phyloP scores from a whole-genome alignment of 1,140 invertebrate species.

The Aporrectodea caliginosa region DNA sequence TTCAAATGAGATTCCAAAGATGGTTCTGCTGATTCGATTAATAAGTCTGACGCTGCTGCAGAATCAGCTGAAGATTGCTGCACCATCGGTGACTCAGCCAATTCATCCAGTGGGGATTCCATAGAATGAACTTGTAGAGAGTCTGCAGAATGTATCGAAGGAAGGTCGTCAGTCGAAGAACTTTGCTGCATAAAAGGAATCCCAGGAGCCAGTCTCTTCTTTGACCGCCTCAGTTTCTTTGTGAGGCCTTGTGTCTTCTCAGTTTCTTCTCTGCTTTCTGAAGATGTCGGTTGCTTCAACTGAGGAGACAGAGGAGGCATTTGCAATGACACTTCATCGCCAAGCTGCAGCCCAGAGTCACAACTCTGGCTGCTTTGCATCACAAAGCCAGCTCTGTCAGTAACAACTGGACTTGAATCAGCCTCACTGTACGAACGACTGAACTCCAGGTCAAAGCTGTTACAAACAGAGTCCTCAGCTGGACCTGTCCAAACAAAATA shows the following conservation, averaged over 20 bases:
- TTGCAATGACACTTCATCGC: neutral
- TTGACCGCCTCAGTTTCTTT: neutral
- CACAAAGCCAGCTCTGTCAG: neutral
- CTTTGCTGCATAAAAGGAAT: neutral
- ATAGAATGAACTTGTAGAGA: neutral
- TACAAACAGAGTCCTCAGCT: neutral
- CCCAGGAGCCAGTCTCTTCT: neutral
- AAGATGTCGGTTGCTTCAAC: neutral
- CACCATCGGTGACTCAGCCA: too few species aligned
- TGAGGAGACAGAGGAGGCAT: neutral
- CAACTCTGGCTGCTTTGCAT: neutral
- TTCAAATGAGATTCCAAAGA: too few species aligned
- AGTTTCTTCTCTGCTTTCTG: neutral
- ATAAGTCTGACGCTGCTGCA: too few species aligned
- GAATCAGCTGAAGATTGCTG: too few species aligned
- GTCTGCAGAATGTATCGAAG: neutral
- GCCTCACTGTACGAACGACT: neutral
- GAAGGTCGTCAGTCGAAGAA: neutral
- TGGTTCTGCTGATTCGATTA: too few species aligned
- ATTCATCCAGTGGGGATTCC: neutral
- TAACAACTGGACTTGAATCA: neutral
- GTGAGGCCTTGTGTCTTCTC: neutral
- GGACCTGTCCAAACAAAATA: too few species aligned
- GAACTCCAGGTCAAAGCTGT: neutral
- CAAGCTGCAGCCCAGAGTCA: neutral